These are phyloP conservation scores for Vulpes ferrilata DNA, from an alignment of 2,113 vertebrate species.

Conservation along the genomic window DNA sequence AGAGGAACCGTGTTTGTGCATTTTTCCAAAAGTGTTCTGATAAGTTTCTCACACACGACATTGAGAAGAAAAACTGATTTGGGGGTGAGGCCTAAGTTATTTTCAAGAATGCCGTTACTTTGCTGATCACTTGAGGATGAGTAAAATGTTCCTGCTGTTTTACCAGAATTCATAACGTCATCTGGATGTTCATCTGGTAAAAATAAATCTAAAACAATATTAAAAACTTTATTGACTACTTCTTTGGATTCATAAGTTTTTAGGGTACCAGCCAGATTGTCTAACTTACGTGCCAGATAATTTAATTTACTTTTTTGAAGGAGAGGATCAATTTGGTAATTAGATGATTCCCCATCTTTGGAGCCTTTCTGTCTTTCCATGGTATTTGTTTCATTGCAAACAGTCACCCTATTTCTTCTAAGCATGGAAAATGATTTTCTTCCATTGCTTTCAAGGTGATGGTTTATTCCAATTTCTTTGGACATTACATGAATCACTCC, in stretches of 20 bases:
- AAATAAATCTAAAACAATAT: conserved; percentile 82
- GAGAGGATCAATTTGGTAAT: conserved; percentile 19
- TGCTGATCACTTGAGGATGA: conserved; percentile 26
- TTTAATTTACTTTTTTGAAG: conserved; percentile 70
- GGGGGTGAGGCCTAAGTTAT: conserved; percentile 67
- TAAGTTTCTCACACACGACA: conserved; percentile 80
- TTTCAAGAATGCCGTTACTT: not conserved
- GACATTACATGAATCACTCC: conserved; percentile 76
- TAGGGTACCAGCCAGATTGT: conserved; percentile 55
- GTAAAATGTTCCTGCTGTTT: conserved; percentile 39
- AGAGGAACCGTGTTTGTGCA: conserved; percentile 24
- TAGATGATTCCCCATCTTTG: not conserved
- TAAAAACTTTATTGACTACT: conserved; percentile 77
- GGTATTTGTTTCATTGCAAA: conserved; percentile 19
- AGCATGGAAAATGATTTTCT: conserved; percentile 9
- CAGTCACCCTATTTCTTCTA: not conserved
- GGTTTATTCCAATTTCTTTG: conserved; percentile 63
- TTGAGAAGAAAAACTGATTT: conserved; percentile 80
- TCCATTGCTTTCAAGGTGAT: conserved; percentile 60
- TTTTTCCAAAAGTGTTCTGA: conserved; percentile 80
- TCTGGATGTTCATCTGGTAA: conserved; percentile 74
- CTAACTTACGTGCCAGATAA: conserved; percentile 68
- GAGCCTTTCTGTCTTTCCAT: not conserved
- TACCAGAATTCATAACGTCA: not conserved
- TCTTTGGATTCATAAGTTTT: conserved; percentile 77